Evolutionary conservation across 2,888 invertebrate species (phyloP).

Genomic region (Patella ulyssiponensis): DNA sequence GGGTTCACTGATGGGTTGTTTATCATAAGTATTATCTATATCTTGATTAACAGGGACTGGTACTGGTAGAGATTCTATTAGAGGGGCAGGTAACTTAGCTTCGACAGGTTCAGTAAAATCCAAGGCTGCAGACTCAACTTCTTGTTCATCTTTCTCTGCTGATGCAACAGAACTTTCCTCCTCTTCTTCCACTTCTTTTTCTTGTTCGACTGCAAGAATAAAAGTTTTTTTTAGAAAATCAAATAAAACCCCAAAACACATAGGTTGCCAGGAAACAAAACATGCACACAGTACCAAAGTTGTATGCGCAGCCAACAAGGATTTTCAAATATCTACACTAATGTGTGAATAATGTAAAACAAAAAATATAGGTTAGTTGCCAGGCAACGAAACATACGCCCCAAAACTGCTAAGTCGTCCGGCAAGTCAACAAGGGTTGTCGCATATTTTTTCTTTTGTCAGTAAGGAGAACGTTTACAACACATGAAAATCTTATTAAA

Average conservation of each 20-base stretch:
- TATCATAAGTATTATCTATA: not conserved
- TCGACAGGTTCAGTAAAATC: not conserved
- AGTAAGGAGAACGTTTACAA: no score
- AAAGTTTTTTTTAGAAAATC: no score
- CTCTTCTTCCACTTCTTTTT: not conserved
- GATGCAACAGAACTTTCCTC: conserved; percentile 3
- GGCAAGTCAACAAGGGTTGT: no score
- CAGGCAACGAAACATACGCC: no score
- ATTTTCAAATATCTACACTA: no score
- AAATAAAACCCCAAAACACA: not conserved
- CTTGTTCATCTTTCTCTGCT: not conserved
- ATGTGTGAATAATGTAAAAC: no score
- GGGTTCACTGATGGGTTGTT: conserved; percentile 8
- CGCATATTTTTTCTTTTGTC: no score
- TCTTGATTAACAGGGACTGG: not conserved
- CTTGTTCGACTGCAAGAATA: not conserved
- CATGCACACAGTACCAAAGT: conserved; percentile 39
- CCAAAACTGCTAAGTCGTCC: no score
- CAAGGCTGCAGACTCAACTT: not conserved
- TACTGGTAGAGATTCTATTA: not conserved
- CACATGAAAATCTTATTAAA: no score
- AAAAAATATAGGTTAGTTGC: no score
- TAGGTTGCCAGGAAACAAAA: not conserved
- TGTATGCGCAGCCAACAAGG: no score
- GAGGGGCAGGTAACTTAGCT: not conserved